Evolutionary conservation across 2,888 invertebrate species (phyloP).

Genomic region (Agrochola macilenta): DNA sequence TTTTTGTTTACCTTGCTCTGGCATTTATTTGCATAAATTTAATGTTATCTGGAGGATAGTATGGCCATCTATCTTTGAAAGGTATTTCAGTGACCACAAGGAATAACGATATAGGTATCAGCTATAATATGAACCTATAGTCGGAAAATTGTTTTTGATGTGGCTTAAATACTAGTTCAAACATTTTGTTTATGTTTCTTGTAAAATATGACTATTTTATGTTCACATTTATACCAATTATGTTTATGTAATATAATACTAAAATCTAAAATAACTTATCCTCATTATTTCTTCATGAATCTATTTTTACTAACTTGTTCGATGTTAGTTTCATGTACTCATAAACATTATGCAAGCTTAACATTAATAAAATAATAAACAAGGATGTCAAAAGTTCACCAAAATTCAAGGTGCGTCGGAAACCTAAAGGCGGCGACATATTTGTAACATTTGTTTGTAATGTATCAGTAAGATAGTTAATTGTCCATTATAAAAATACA

Average conservation of each 20-base stretch:
- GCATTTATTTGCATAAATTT: slow-evolving; percentile 69
- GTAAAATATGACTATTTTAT: neutral
- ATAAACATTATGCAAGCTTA: neutral
- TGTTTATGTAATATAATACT: no score
- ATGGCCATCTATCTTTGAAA: slow-evolving; percentile 46
- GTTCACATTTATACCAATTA: neutral
- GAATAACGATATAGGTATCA: slow-evolving; percentile 1
- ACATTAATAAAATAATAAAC: slow-evolving; percentile 23
- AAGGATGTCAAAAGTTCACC: slow-evolving; percentile 20
- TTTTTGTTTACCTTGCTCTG: slow-evolving; percentile 60
- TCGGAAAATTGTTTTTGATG: neutral
- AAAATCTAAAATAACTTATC: no score
- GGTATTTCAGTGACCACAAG: slow-evolving; percentile 50
- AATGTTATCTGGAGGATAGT: slow-evolving; percentile 52
- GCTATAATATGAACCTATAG: neutral
- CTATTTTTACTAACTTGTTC: neutral
- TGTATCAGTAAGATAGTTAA: no score
- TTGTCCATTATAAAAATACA: no score
- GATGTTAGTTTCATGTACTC: neutral
- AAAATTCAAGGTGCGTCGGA: slow-evolving; percentile 33
- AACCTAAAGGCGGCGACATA: neutral
- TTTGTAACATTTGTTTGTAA: no score
- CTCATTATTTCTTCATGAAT: neutral
- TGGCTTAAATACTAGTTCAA: neutral
- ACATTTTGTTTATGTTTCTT: neutral